Conservation (phyloP, 2,888 invertebrate genomes). For the Xestia rhomboidea region DNA sequence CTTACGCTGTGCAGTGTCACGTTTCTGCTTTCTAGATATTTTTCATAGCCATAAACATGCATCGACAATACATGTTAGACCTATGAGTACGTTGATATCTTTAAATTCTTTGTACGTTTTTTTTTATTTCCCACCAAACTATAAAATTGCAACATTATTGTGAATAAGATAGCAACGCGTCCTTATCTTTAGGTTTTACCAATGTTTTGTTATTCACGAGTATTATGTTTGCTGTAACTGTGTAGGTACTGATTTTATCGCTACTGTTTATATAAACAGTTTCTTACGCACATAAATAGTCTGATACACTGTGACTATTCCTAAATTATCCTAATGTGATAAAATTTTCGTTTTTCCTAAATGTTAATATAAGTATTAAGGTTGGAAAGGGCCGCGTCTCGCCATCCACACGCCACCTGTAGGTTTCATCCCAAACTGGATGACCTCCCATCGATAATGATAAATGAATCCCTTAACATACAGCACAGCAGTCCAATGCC, state of each 20-base stretch:
- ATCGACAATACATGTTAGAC: neutral
- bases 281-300: too few relatives aligned
- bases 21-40: neutral
- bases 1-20: neutral
- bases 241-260: neutral
- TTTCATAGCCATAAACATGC: neutral
- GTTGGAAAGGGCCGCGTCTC: too few relatives aligned
- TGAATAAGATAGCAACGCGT: neutral
- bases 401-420: too few relatives aligned
- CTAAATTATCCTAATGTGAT: too few relatives aligned
- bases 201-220: slow-evolving; percentile 3
- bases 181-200: slow-evolving; percentile 18
- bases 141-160: neutral
- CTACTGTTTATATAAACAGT: neutral
- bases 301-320: too few relatives aligned
- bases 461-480: too few relatives aligned
- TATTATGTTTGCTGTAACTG: neutral
- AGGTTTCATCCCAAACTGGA: too few relatives aligned
- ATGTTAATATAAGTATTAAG: too few relatives aligned
- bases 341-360: too few relatives aligned
- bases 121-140: neutral
- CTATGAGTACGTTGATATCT: neutral
- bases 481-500: too few relatives aligned
- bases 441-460: too few relatives aligned
- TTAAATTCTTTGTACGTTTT: neutral